phyloP scores from a whole-genome alignment of 2,113 vertebrate genomes.

The Brachyhypopomus gauderio region DNA sequence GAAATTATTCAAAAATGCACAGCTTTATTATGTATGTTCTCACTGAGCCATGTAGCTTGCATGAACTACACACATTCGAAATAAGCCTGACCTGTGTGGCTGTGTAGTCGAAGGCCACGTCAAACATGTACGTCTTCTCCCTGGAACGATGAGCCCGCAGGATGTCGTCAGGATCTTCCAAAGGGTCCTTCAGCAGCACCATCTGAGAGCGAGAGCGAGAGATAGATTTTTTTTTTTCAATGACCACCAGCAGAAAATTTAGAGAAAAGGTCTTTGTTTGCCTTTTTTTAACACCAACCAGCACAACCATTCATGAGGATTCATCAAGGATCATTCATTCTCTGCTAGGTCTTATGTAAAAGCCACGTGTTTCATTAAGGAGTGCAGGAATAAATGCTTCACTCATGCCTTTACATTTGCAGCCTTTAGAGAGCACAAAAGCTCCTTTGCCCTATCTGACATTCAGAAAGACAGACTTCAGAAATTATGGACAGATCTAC shows the following conservation, averaged over 20 bases:
- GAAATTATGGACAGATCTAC: neutral
- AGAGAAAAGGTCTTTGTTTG: too few species aligned
- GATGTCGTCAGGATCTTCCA: constrained; percentile 86
- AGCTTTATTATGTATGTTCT: neutral
- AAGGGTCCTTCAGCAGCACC: constrained; percentile 89
- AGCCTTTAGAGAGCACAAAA: neutral
- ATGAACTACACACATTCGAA: neutral
- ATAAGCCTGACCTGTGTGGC: constrained; percentile 81
- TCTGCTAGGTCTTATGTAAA: neutral
- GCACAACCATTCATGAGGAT: neutral
- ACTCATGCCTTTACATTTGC: neutral
- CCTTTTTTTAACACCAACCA: neutral
- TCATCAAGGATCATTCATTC: neutral
- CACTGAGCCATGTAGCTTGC: neutral
- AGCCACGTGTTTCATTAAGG: neutral
- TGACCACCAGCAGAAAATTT: too few species aligned
- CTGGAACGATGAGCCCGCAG: constrained; percentile 83
- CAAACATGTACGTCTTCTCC: constrained; percentile 90
- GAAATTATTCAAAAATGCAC: neutral
- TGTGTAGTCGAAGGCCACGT: constrained; percentile 85
- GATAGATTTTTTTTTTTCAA: neutral
- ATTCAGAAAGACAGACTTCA: neutral
- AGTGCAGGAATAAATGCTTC: neutral
- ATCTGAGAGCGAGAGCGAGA: constrained; percentile 69
- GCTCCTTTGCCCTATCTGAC: neutral